phyloP scores from a whole-genome alignment of 2,888 invertebrate genomes.

The Cephus spinipes region DNA sequence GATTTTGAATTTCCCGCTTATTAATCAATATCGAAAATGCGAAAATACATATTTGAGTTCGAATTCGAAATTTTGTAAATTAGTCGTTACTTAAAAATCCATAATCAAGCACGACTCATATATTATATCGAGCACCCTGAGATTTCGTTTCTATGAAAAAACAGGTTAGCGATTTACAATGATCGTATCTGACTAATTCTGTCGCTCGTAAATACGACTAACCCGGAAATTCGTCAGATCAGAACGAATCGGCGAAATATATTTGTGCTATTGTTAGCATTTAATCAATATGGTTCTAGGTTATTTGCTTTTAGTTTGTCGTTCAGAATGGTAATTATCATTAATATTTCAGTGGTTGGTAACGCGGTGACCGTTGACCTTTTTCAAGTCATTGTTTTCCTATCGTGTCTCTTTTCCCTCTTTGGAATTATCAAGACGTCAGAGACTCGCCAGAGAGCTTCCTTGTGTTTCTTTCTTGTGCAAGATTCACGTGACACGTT shows the following conservation, averaged over 20 bases:
- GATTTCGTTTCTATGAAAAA: background rate
- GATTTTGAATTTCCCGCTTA: background rate
- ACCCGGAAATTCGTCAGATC: background rate
- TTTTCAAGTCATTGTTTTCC: background rate
- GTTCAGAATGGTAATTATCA: background rate
- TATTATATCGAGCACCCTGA: background rate
- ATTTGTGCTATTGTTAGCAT: background rate
- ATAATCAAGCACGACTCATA: background rate
- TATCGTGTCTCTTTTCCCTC: background rate
- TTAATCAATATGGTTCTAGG: background rate
- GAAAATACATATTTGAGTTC: background rate
- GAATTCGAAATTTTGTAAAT: background rate
- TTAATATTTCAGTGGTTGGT: conserved; percentile 1
- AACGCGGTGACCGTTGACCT: background rate
- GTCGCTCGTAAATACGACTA: background rate
- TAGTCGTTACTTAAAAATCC: background rate
- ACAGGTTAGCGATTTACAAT: background rate
- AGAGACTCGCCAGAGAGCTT: background rate
- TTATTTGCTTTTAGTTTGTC: background rate
- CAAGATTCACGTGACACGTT: background rate
- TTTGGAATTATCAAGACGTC: background rate
- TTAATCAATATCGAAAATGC: background rate
- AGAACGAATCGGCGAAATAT: background rate
- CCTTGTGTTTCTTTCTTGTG: too few species aligned
- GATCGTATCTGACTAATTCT: too few species aligned